Conservation (phyloP, 2,113 vertebrate genomes). For the Neotragus moschatus region DNA sequence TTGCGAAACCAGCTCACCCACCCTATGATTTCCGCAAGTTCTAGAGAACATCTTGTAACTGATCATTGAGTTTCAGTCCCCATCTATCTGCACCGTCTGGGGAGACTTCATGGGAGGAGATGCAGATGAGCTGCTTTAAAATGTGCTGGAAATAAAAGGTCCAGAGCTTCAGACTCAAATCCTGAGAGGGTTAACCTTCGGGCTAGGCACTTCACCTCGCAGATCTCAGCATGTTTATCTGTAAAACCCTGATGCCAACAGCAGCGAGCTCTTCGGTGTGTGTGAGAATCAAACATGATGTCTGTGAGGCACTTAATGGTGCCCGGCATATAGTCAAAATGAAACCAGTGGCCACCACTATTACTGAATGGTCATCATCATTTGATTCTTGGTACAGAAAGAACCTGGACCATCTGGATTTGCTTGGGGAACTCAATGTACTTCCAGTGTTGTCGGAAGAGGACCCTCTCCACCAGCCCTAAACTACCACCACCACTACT, state of each 20-base stretch:
- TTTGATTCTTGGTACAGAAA: background rate
- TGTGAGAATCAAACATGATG: background rate
- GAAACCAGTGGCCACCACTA: background rate
- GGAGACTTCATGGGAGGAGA: background rate
- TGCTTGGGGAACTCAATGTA: background rate
- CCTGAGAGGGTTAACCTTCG: background rate
- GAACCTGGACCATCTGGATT: background rate
- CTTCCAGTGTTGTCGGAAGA: background rate
- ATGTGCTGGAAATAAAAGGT: background rate
- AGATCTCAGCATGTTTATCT: background rate
- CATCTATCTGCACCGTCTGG: slow-evolving; percentile 9
- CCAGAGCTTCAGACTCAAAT: background rate
- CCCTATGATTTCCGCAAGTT: slow-evolving; percentile 63
- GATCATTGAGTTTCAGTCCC: slow-evolving; percentile 16
- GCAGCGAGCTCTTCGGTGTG: background rate
- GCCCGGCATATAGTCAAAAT: background rate
- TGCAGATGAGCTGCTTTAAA: background rate
- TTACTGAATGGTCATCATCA: background rate
- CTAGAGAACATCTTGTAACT: slow-evolving; percentile 63
- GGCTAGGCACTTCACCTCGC: background rate
- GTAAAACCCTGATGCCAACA: background rate
- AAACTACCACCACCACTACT: background rate
- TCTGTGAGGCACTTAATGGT: background rate
- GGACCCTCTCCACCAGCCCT: background rate
- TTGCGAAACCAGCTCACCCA: slow-evolving; percentile 29